Conservation (phyloP, 64 coral and sea anemone species). For the Dendrophyllia cribrosa region DNA sequence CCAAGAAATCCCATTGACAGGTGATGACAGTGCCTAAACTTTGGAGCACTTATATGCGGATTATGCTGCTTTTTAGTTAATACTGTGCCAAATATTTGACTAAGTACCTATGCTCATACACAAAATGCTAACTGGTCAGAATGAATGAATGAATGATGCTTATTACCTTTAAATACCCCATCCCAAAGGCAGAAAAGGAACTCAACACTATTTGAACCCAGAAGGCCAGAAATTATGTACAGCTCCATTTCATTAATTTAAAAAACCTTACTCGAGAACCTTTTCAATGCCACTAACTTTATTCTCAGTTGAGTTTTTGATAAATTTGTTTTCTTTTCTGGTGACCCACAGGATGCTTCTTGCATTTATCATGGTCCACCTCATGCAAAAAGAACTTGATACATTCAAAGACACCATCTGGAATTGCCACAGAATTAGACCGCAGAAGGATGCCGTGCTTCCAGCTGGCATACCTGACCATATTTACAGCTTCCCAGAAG, state of each 20-base stretch:
- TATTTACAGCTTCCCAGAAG: slow-evolving; percentile 54
- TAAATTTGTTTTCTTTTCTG: slow-evolving; percentile 11
- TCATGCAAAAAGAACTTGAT: slow-evolving; percentile 59
- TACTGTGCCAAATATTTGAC: too few relatives aligned
- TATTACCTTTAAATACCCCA: background rate
- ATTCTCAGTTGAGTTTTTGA: too few relatives aligned
- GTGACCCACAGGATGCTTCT: slow-evolving; percentile 50
- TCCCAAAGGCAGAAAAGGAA: background rate
- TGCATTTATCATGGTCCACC: slow-evolving; percentile 50
- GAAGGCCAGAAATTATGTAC: background rate
- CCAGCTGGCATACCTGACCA: slow-evolving; percentile 51
- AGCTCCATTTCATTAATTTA: background rate
- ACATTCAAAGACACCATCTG: slow-evolving; percentile 51
- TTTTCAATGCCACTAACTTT: too few relatives aligned
- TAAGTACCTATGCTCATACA: too few relatives aligned
- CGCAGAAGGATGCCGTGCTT: slow-evolving; percentile 44
- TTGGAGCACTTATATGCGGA: too few relatives aligned
- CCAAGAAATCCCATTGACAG: slow-evolving; percentile 22
- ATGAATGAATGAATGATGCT: slow-evolving; percentile 1
- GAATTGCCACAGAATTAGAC: slow-evolving; percentile 49
- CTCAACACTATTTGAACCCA: background rate
- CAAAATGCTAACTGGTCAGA: too few relatives aligned
- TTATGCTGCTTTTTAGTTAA: too few relatives aligned
- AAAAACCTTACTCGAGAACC: too few relatives aligned
- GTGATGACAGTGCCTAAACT: background rate